Conservation (phyloP, 1,140 invertebrate species). For the Diabrotica undecimpunctata region DNA sequence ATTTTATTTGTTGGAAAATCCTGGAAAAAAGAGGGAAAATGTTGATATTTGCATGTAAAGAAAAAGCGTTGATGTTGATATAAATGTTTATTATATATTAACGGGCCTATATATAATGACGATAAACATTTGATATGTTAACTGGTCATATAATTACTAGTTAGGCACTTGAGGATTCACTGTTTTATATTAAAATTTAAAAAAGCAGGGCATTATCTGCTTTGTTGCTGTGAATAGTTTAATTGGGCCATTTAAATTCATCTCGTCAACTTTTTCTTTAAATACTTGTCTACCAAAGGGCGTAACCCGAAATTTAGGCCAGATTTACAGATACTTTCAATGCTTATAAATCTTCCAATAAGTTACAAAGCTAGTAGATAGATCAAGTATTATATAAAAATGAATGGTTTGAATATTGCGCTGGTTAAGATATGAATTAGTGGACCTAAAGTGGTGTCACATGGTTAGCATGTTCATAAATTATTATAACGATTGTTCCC, state of each 20-base stretch:
- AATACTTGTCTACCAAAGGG: neutral
- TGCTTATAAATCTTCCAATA: too few species aligned
- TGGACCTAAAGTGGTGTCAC: too few species aligned
- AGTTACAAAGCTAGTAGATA: too few species aligned
- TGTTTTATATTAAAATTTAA: neutral
- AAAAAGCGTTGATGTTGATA: constrained; percentile 12
- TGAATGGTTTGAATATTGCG: too few species aligned
- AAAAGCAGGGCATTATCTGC: neutral
- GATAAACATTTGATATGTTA: constrained; percentile 9
- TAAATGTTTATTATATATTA: constrained; percentile 7
- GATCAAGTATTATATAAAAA: too few species aligned
- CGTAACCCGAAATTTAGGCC: too few species aligned
- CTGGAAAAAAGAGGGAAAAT: neutral
- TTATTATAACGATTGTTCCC: too few species aligned
- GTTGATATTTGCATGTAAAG: constrained; percentile 9
- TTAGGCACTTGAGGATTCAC: neutral
- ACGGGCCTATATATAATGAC: constrained; percentile 12
- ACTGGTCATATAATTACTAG: neutral
- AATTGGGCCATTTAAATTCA: neutral
- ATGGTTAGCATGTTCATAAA: too few species aligned
- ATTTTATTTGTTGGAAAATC: neutral
- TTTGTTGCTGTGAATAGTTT: neutral
- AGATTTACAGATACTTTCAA: too few species aligned
- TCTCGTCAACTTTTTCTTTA: neutral
- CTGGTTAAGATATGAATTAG: too few species aligned